Evolutionary conservation across 2,113 vertebrate genomes (phyloP).

Genomic region (Cyanoderma ruficeps): DNA sequence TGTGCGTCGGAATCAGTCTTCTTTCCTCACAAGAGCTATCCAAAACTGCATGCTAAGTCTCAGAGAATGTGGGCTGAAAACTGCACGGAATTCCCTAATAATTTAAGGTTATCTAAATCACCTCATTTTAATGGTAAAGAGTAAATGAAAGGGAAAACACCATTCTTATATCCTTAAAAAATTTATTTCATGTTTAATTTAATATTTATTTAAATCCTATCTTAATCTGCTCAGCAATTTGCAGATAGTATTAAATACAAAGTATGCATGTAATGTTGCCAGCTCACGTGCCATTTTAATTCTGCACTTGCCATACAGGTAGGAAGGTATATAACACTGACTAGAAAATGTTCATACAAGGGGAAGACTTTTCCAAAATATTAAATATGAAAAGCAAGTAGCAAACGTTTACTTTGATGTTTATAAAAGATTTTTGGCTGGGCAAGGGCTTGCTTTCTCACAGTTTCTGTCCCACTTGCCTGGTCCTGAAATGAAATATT

Average conservation of each 20-base stretch:
- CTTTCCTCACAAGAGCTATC: neutral
- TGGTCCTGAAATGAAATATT: constrained; percentile 28
- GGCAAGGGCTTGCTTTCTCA: neutral
- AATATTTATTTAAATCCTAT: neutral
- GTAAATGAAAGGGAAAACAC: neutral
- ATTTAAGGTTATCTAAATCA: neutral
- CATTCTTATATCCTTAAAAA: neutral
- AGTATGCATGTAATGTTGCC: neutral
- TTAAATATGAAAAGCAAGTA: neutral
- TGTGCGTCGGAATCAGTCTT: neutral
- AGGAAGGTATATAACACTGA: neutral
- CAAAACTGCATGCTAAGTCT: neutral
- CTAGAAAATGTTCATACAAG: neutral
- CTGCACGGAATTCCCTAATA: neutral
- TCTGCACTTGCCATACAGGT: neutral
- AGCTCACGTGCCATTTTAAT: neutral
- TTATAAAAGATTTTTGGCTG: neutral
- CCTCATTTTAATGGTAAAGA: neutral
- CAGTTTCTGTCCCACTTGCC: neutral
- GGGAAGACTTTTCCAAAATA: neutral
- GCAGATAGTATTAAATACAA: neutral
- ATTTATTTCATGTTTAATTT: neutral
- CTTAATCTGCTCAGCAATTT: neutral
- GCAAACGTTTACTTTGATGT: neutral
- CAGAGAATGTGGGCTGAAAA: neutral